These are phyloP conservation scores for Melanotaenia nigrans DNA, from an alignment of 2,797 vertebrate genomes.

Conservation along the genomic window DNA sequence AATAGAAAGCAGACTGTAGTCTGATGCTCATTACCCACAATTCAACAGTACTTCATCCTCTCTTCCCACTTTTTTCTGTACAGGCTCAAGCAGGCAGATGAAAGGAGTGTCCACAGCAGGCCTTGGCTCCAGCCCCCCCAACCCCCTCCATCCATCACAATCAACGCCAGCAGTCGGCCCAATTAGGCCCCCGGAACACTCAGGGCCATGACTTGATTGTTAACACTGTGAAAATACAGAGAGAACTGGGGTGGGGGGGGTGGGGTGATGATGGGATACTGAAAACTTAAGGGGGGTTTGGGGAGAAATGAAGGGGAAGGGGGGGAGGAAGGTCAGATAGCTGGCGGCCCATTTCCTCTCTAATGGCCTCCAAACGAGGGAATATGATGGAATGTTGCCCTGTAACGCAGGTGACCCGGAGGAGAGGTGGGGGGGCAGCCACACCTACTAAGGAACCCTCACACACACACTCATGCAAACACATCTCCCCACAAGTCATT, in stretches of 20 bases:
- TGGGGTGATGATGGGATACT: constrained; percentile 55
- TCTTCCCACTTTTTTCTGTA: constrained; percentile 31
- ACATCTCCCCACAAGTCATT: constrained; percentile 44
- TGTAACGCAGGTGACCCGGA: constrained; percentile 77
- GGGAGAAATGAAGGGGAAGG: constrained; percentile 32
- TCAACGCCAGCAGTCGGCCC: constrained; percentile 77
- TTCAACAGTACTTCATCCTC: constrained; percentile 20
- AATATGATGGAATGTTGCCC: constrained; percentile 74
- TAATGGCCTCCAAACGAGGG: constrained; percentile 79
- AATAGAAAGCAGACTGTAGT: constrained; percentile 7
- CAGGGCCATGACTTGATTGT: constrained; percentile 81
- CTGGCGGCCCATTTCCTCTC: constrained; percentile 81
- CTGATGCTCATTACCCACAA: constrained; percentile 12
- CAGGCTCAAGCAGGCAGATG: constrained; percentile 61
- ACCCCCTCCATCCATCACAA: constrained; percentile 82
- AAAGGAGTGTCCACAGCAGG: constrained; percentile 69
- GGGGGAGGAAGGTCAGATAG: constrained; percentile 56
- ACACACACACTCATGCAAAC: constrained; percentile 17
- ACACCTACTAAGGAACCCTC: constrained; percentile 44
- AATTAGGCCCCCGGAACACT: constrained; percentile 81
- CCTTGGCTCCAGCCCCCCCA: constrained; percentile 33
- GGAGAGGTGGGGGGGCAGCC: constrained; percentile 51
- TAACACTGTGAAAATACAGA: constrained; percentile 78
- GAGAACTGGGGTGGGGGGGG: constrained; percentile 39
- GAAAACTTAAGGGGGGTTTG: constrained; percentile 49